Conservation (phyloP, 2,113 vertebrate genomes). For the Rhagologus leucostigma region DNA sequence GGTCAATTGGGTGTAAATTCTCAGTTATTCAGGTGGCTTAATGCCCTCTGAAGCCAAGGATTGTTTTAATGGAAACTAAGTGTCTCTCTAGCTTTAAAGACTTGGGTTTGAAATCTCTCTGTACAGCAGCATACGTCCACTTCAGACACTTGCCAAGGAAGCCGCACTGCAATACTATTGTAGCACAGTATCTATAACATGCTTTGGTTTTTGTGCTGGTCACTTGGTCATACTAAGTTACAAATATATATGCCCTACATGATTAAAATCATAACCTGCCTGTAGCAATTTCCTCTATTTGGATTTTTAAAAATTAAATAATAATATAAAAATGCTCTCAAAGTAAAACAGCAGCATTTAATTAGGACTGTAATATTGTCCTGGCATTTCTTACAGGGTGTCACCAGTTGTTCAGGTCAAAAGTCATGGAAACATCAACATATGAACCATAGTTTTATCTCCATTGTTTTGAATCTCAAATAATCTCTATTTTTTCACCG, state of each 20-base stretch:
- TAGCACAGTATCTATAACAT: background rate
- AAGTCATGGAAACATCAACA: conserved; percentile 5
- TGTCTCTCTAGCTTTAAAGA: background rate
- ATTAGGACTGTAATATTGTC: background rate
- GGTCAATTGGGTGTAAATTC: background rate
- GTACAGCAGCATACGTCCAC: background rate
- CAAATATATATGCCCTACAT: background rate
- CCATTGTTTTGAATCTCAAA: background rate
- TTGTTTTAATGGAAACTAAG: background rate
- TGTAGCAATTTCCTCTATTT: background rate
- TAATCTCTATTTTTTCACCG: conserved; percentile 39
- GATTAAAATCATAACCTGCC: background rate
- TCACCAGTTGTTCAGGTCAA: background rate
- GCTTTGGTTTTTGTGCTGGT: background rate
- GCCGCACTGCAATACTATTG: background rate
- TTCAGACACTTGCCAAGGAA: background rate
- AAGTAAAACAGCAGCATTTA: background rate
- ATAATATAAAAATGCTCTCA: background rate
- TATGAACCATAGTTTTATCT: background rate
- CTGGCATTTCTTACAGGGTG: background rate
- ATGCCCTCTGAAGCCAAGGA: background rate
- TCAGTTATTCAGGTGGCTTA: background rate
- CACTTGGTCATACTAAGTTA: background rate
- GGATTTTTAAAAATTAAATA: background rate
- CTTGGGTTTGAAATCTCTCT: background rate